Conservation (phyloP, 2,113 vertebrate species). For the Anoura caudifer region DNA sequence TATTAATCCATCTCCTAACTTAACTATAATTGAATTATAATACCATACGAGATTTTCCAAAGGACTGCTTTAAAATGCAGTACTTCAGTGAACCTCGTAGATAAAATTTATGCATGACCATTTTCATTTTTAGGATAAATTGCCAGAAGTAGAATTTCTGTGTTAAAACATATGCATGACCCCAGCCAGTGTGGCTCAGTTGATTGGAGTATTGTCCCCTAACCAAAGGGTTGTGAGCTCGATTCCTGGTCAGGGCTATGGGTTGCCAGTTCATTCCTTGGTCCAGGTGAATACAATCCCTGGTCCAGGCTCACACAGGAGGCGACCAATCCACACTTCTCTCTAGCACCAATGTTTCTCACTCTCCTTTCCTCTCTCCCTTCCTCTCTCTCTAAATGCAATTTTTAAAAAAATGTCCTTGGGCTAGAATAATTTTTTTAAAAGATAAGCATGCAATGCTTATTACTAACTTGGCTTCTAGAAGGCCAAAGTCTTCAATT, state of each 20-base stretch:
- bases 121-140: not conserved
- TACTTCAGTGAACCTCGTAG: not conserved
- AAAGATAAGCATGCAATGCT: not conserved
- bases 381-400: too few relatives aligned
- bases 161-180: not conserved
- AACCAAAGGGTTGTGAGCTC: too few relatives aligned
- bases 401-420: too few relatives aligned
- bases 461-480: not conserved
- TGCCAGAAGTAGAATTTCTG: not conserved
- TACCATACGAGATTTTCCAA: not conserved
- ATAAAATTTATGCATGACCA: not conserved
- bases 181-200: not conserved
- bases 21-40: not conserved
- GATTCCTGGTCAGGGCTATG: too few relatives aligned
- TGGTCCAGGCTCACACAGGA: too few relatives aligned
- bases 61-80: not conserved
- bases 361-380: too few relatives aligned
- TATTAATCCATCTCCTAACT: not conserved
- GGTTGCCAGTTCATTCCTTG: too few relatives aligned
- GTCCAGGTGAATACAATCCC: too few relatives aligned
- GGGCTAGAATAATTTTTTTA: too few relatives aligned
- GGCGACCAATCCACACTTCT: too few relatives aligned
- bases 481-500: not conserved
- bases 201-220: too few relatives aligned
- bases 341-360: too few relatives aligned